Evolutionary conservation across 2,113 vertebrate genomes (phyloP), one percentile per base, ranked within the genome.

Genomic region (Xyrauchen texanus): DNA sequence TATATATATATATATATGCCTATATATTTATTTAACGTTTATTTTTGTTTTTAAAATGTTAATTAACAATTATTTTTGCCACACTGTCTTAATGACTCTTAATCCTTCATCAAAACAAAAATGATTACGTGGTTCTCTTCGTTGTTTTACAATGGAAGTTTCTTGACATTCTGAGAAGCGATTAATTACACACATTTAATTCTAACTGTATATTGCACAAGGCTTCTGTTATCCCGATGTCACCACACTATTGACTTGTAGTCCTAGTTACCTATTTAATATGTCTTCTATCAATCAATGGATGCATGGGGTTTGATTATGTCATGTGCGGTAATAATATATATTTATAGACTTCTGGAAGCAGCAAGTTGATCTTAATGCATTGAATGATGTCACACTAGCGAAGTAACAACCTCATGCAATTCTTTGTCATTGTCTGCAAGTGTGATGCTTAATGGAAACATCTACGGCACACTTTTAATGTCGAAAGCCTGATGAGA

Each of bases 301-400:
- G 11, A 70, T 55, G 15, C 10, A 62, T 47, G 21, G 21, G 21
- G 21, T 34, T 45, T 74, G 46, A 74, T 62, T 74, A 62, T n/a
- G n/a, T 45, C 71, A 51, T 74, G 55, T n/a, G 46, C 13, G 60
- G 55, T 72, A 72, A 46, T 60, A 47, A 57, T 34, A 60, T 58
- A 60, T 46, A 45, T 58, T 69, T 55, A 53, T 13, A 69, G 49
- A 13, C 49, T 57, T 58, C 69, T 74, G 58, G 58, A 74, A 74
- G 57, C 34, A 51, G 58, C 52, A 15, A 67, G 21, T 34, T 34
- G 1, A 34, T 1, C 21, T 34, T 34, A 34, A 68, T 57, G 1
- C 55, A 6, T 57, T 57, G 1, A 57, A 6, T 13, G 55, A 57
- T 57, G 55, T 57, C 55, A 12, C 6, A 57, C 53, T 13, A 57